Base-by-base conservation (phyloP, 2,797 vertebrate species). In the Harpagifer antarcticus region DNA sequence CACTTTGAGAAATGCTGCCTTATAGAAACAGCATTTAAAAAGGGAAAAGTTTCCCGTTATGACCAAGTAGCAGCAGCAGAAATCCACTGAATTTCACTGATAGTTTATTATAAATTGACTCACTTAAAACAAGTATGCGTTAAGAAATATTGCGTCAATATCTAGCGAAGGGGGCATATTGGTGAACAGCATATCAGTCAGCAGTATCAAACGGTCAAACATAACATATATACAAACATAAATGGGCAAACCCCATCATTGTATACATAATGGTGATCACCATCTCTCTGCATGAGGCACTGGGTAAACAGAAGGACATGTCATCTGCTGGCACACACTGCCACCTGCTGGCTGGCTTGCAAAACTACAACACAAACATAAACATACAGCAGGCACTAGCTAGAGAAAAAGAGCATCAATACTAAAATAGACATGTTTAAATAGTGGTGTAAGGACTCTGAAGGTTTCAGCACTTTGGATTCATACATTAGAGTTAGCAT, bases 281-380 rank as follows among this genome's bases (percentile, higher is more conserved):
- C 9, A 45, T 23, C 5, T 23, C 20, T 17, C 52, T 43, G 9
- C 13, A 48, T 31, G 8, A 66, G 55, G 61, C 43, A 60, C 61
- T 54, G 68, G 50, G 6, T 50, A 3, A 47, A 37, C 49, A 11
- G 17, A 5, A 37, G 15, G 19, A 6, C 15, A 12, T n/a, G 11
- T 31, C 20, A 56, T 44, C 44, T 64, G 42, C 58, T 55, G 43
- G 48, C 59, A 45, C 16, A 78, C 42, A 66, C 73, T 66, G 79
- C 81, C 88, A 70, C 72, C 86, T n/a, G 44, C 64, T 81, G 89
- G 79, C n/a, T 6, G 12, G 47, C 11, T 1, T 74, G 42, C 16
- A 75, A 27, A 27, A 79, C 56, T 78, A 79, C 84, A 86, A 40
- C 37, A 53, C 10, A 49, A 9, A 16, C 31, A 70, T 12, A 23